These are phyloP conservation scores for Neoaliturus tenellus DNA, from an alignment of 2,888 invertebrate genomes.

Conservation along the genomic window DNA sequence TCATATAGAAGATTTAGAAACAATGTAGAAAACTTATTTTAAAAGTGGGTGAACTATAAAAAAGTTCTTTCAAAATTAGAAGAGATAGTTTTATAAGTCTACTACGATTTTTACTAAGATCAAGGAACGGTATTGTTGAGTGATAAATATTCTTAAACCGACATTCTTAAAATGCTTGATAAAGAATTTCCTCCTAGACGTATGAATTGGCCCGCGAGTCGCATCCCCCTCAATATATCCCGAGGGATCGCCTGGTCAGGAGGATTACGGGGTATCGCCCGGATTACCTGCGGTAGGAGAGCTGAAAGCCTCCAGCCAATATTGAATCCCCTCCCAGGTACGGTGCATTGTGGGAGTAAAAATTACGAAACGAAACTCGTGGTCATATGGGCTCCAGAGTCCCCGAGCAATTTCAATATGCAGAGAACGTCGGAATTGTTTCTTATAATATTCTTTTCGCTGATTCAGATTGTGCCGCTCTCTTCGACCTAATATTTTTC, in stretches of 20 bases:
- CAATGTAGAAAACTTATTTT: no score
- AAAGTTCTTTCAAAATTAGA: no score
- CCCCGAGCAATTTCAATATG: conserved; percentile 48
- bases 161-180: no score
- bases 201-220: neutral
- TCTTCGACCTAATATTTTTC: conserved; percentile 49
- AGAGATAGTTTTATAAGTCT: no score
- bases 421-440: conserved; percentile 32
- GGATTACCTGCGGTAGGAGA: conserved; percentile 11
- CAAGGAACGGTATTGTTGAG: no score
- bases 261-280: neutral
- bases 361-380: conserved; percentile 33
- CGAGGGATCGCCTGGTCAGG: conserved; percentile 1
- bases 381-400: conserved; percentile 14
- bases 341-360: conserved; percentile 12
- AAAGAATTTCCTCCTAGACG: no score
- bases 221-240: neutral
- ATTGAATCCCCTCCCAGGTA: neutral
- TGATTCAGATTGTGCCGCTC: conserved; percentile 39
- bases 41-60: no score
- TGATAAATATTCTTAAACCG: no score
- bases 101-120: no score
- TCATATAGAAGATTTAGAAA: no score
- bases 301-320: conserved; percentile 22
- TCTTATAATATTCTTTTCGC: conserved; percentile 50